Conservation (phyloP, 2,113 vertebrate genomes). For the Phrynosoma platyrhinos region DNA sequence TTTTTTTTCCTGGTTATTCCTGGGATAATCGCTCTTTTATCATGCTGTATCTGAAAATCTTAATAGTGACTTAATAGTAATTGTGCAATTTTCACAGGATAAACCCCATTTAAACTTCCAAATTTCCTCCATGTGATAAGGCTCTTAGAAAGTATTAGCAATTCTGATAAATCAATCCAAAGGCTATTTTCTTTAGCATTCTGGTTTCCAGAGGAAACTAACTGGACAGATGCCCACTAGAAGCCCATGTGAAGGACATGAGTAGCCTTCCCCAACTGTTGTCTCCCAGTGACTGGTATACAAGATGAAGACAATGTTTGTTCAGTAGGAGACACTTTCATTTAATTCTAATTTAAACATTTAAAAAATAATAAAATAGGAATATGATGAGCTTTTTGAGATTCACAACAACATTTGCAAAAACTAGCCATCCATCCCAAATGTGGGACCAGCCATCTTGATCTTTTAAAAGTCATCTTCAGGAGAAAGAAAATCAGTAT, state of each 20-base stretch:
- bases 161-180: not conserved
- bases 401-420: not conserved
- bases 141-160: not conserved
- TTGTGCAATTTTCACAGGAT: too few relatives aligned
- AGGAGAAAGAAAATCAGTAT: too few relatives aligned
- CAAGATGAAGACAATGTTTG: not conserved
- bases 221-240: not conserved
- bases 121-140: too few relatives aligned
- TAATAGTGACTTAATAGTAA: too few relatives aligned
- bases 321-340: not conserved
- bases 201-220: not conserved
- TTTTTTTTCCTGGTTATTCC: too few relatives aligned
- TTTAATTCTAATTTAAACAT: not conserved
- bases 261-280: not conserved
- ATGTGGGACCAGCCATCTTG: not conserved
- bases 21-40: too few relatives aligned
- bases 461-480: too few relatives aligned
- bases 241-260: not conserved
- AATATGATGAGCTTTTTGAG: not conserved
- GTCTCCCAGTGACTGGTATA: not conserved
- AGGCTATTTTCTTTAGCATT: not conserved
- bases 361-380: not conserved
- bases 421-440: not conserved
- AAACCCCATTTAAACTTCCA: too few relatives aligned
- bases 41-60: too few relatives aligned